Evolutionary conservation across 2,797 vertebrate genomes (phyloP).

Genomic region (Paedocypris micromegethes): DNA sequence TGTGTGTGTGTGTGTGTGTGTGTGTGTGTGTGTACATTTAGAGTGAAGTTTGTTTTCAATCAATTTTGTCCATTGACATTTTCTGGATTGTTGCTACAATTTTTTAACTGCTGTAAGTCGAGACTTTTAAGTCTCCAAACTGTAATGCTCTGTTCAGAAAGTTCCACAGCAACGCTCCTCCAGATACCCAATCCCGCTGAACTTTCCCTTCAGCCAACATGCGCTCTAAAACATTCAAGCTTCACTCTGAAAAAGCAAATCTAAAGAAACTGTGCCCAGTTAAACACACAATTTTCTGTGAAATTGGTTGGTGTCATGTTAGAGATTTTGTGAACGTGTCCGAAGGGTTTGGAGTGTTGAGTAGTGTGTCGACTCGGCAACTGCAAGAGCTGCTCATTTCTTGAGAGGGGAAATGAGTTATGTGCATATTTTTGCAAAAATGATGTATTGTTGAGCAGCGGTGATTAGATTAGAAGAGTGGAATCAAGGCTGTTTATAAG

Average conservation of each 20-base stretch:
- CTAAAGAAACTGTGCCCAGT: background rate
- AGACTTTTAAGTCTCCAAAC: no score
- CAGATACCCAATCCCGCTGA: no score
- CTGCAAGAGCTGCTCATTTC: constrained; percentile 5
- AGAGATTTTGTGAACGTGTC: background rate
- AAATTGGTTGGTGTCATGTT: background rate
- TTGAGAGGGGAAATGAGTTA: constrained; percentile 18
- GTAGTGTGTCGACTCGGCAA: background rate
- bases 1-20: no score
- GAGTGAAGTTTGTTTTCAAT: no score
- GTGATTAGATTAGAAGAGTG: constrained; percentile 24
- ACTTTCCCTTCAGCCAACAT: constrained; percentile 1
- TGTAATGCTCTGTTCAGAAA: no score
- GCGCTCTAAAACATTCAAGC: background rate
- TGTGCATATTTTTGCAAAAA: constrained; percentile 31
- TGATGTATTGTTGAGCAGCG: constrained; percentile 21
- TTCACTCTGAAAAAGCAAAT: constrained; percentile 8
- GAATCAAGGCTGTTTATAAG: constrained; percentile 12
- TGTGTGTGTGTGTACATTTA: no score
- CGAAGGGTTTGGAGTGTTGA: background rate
- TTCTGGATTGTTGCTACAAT: no score
- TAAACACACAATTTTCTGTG: constrained; percentile 4
- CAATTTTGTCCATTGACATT: no score
- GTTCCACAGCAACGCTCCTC: no score
- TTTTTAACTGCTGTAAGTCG: no score